A percentile compares a stretch with the other conserved stretches of the same genome.
phyloP scores from a whole-genome alignment of 2,797 vertebrate species.

The Clamator glandarius region DNA sequence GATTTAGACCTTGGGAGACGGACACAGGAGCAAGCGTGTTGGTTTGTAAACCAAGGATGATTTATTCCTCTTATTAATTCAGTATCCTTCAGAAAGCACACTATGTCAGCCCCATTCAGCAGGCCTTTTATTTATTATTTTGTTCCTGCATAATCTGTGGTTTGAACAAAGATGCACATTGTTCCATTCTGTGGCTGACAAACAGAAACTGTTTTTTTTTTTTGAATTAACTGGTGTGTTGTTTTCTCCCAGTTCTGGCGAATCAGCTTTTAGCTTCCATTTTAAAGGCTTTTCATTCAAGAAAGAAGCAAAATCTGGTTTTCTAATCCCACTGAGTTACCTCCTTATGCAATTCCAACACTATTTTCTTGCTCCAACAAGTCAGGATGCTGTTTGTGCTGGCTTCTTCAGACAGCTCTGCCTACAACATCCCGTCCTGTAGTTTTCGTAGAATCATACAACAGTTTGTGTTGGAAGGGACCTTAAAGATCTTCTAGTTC shows the following conservation, averaged over 20 bases:
- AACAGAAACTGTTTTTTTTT: neutral
- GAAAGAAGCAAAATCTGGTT: neutral
- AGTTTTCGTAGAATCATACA: too few species aligned
- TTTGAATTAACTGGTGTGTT: neutral
- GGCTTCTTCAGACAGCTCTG: neutral
- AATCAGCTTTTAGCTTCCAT: neutral
- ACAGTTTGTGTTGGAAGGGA: too few species aligned
- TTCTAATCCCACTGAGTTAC: neutral
- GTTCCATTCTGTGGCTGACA: neutral
- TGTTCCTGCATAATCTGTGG: slow-evolving; percentile 2
- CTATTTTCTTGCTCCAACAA: neutral
- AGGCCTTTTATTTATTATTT: slow-evolving; percentile 44
- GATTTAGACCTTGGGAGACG: neutral
- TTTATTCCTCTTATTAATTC: neutral
- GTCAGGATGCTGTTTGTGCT: neutral
- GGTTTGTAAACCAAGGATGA: slow-evolving; percentile 3
- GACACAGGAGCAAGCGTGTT: neutral
- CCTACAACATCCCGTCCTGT: neutral
- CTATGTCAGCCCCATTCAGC: neutral
- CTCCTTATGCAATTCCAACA: neutral
- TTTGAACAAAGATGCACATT: neutral
- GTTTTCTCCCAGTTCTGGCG: slow-evolving; percentile 13
- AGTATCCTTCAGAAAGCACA: neutral
- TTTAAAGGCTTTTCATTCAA: neutral
- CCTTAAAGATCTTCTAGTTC: too few species aligned